phyloP scores from a whole-genome alignment of 2,113 vertebrate species.

The Hassar affinis region DNA sequence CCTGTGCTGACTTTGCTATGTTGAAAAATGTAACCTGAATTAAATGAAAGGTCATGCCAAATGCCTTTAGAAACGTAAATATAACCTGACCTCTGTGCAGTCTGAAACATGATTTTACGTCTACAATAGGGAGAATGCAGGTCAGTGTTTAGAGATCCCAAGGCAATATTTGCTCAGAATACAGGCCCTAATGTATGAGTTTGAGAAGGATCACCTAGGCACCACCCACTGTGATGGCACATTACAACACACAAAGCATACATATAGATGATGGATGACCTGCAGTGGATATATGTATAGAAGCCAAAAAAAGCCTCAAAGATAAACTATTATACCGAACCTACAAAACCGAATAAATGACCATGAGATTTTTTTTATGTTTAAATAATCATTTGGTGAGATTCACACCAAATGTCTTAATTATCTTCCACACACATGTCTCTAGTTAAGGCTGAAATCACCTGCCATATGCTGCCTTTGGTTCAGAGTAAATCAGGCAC shows the following conservation, averaged over 20 bases:
- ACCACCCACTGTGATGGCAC: conserved; percentile 49
- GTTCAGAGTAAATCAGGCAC: conserved; percentile 26
- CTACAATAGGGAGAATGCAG: conserved; percentile 46
- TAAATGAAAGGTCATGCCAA: background rate
- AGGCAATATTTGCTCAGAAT: conserved; percentile 54
- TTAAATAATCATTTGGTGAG: background rate
- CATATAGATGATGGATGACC: conserved; percentile 25
- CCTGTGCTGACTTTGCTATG: background rate
- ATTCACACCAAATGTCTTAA: background rate
- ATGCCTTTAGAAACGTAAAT: conserved; percentile 14
- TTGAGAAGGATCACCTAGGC: conserved; percentile 45
- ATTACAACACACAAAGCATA: conserved; percentile 41
- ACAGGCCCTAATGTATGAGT: conserved; percentile 51
- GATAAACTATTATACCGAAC: no score
- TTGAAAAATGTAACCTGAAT: conserved; percentile 10
- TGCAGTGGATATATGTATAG: background rate
- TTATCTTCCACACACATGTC: background rate
- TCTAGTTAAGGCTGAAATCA: background rate
- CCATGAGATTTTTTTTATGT: background rate
- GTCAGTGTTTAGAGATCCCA: conserved; percentile 49
- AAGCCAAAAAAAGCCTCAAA: background rate
- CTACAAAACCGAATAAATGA: background rate
- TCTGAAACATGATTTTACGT: conserved; percentile 39
- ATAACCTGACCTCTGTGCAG: conserved; percentile 41
- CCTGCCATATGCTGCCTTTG: background rate